Conservation (phyloP, 2,888 invertebrate genomes). For the Allophyes oxyacanthae region DNA sequence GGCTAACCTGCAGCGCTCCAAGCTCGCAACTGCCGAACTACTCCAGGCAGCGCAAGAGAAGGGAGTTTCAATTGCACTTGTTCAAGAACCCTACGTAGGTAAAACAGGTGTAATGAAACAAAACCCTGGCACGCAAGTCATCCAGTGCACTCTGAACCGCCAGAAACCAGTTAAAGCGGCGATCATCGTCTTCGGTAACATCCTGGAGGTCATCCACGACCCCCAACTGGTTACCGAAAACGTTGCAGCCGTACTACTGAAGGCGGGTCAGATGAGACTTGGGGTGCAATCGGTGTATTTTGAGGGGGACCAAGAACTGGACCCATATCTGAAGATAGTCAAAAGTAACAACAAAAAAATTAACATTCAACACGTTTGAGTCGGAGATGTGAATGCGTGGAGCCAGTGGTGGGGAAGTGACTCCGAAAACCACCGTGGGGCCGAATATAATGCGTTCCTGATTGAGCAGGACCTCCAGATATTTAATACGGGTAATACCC, state of each 20-base stretch:
- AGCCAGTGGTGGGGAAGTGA: conserved; percentile 33
- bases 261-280: too few species aligned
- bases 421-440: conserved; percentile 40
- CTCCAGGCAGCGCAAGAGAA: not conserved
- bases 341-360: not conserved
- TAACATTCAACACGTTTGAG: not conserved
- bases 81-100: not conserved
- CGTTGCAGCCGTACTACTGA: too few species aligned
- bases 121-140: not conserved
- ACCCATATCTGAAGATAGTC: too few species aligned
- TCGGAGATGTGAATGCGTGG: conserved; percentile 25
- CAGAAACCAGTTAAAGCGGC: conserved; percentile 3
- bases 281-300: too few species aligned
- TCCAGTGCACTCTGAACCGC: conserved; percentile 8
- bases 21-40: not conserved
- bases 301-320: too few species aligned
- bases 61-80: not conserved
- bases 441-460: conserved; percentile 27
- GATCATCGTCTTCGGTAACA: too few species aligned
- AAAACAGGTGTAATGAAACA: not conserved
- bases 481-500: conserved; percentile 27
- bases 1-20: not conserved
- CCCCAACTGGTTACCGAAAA: too few species aligned
- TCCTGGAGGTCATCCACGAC: too few species aligned
- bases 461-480: conserved; percentile 41